Evolutionary conservation across 1,140 invertebrate genomes (phyloP).

Genomic region (Galendromus occidentalis): DNA sequence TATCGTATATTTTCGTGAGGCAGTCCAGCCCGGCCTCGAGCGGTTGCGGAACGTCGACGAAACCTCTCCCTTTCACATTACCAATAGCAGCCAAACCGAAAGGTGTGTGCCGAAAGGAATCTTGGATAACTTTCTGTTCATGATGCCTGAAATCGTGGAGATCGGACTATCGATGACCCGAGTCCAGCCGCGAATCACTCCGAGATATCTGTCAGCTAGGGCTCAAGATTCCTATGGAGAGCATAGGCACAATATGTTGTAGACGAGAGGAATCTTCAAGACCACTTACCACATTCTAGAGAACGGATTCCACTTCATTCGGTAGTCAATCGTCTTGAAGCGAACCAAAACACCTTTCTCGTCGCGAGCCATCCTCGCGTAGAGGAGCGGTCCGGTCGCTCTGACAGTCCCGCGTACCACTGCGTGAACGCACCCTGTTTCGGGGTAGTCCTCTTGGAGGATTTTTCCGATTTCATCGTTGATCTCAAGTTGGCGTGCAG

Average conservation of each 20-base stretch:
- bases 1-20: conserved; percentile 16
- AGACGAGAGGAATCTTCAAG: no score
- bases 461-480: background rate
- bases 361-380: background rate
- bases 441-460: background rate
- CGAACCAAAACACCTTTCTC: background rate
- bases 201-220: no score
- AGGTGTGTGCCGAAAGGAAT: background rate
- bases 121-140: background rate
- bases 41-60: background rate
- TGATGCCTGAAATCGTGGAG: background rate
- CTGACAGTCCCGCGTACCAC: background rate
- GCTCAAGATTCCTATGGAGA: no score
- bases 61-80: background rate
- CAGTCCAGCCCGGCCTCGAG: background rate
- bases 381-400: background rate
- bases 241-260: no score
- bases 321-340: background rate
- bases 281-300: background rate
- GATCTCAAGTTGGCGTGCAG: background rate
- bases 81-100: background rate
- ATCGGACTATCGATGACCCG: no score
- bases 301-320: conserved; percentile 1
- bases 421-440: background rate
- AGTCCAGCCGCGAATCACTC: no score